Evolutionary conservation across 2,888 invertebrate genomes (phyloP).

Genomic region (Linnaemya tessellans): DNA sequence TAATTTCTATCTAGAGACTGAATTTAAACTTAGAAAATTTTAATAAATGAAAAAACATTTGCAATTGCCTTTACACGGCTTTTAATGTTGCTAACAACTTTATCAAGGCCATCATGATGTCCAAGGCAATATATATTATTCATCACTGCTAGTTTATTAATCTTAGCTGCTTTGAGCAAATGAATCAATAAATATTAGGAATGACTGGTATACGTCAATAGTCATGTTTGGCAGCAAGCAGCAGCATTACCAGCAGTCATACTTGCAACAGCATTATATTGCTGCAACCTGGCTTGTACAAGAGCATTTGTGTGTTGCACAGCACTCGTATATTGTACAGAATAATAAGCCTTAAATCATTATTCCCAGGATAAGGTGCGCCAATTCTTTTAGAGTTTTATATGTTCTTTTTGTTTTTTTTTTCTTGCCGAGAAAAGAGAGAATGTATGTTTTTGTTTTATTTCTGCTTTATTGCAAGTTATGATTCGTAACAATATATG

Average conservation of each 20-base stretch:
- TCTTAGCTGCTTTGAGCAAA: slow-evolving; percentile 22
- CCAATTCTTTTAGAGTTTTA: slow-evolving; percentile 52
- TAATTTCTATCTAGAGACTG: too few relatives aligned
- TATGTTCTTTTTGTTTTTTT: slow-evolving; percentile 3
- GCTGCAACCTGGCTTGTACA: too few relatives aligned
- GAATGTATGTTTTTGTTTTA: slow-evolving; percentile 40
- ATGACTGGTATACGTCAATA: slow-evolving; percentile 58
- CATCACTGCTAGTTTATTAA: background rate
- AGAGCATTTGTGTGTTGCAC: slow-evolving; percentile 40
- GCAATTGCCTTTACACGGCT: too few relatives aligned
- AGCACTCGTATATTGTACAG: slow-evolving; percentile 43
- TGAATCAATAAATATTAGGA: slow-evolving; percentile 52
- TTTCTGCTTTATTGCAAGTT: slow-evolving; percentile 41
- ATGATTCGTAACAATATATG: slow-evolving; percentile 66
- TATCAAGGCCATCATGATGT: too few relatives aligned
- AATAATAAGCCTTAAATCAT: slow-evolving; percentile 71
- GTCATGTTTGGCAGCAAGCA: slow-evolving; percentile 35
- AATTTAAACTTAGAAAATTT: too few relatives aligned
- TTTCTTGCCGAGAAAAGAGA: background rate
- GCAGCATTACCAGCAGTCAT: slow-evolving; percentile 28
- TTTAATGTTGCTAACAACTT: too few relatives aligned
- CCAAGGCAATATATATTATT: too few relatives aligned
- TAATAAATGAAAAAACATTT: too few relatives aligned
- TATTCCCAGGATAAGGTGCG: slow-evolving; percentile 71
- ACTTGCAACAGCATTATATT: slow-evolving; percentile 14